Conservation (phyloP, 2,888 invertebrate genomes). For the Acanthoscelides obtectus region DNA sequence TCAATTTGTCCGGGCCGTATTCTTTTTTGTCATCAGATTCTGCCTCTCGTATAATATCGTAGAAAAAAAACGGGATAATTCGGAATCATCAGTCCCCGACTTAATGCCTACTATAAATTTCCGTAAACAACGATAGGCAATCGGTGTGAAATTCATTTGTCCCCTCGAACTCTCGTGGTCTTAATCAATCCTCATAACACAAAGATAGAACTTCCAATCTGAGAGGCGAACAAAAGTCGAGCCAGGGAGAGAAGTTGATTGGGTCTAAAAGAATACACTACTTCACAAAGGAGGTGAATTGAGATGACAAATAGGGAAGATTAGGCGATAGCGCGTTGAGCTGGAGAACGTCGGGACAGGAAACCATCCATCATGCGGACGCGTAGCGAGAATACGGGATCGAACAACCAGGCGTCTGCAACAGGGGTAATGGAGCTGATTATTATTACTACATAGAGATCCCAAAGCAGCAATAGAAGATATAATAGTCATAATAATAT, state of each 20-base stretch:
- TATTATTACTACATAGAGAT: too few species aligned
- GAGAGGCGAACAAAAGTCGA: conserved; percentile 43
- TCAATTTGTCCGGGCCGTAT: conserved; percentile 33
- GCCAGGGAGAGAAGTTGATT: conserved; percentile 40
- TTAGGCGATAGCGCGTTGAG: conserved; percentile 41
- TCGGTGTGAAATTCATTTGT: conserved; percentile 47
- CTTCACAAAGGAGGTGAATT: conserved; percentile 46
- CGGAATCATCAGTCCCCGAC: conserved; percentile 35
- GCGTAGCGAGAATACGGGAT: conserved; percentile 22
- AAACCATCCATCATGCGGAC: conserved; percentile 42
- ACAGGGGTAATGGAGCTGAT: background rate
- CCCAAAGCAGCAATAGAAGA: too few species aligned
- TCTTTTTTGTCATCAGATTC: conserved; percentile 22
- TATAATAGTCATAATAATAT: too few species aligned
- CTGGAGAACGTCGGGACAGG: conserved; percentile 44
- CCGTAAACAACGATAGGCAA: conserved; percentile 43
- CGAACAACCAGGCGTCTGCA: background rate
- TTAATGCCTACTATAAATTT: conserved; percentile 42
- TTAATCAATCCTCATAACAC: conserved; percentile 47
- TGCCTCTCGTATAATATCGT: conserved; percentile 25
- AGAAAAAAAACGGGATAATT: conserved; percentile 41
- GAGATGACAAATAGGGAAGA: conserved; percentile 46
- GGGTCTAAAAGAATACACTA: conserved; percentile 44
- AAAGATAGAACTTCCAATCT: conserved; percentile 45
- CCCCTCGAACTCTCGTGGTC: conserved; percentile 34